phyloP scores from a whole-genome alignment of 92 coral and sea anemone species.

The Montipora capitata region DNA sequence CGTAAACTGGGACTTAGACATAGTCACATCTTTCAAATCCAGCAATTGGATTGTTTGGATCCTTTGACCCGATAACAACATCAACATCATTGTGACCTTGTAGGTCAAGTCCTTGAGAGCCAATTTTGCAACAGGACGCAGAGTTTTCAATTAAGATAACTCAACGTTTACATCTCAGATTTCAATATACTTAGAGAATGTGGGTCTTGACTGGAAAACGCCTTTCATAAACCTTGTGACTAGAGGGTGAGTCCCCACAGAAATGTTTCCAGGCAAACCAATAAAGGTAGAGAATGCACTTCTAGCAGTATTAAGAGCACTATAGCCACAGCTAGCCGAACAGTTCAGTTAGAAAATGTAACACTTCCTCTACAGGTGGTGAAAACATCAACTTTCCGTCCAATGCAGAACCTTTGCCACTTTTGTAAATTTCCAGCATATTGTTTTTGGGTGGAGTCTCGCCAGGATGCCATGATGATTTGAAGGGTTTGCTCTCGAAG shows the following conservation, averaged over 20 bases:
- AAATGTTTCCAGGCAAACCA: not conserved
- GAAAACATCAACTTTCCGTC: no score
- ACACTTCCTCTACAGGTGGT: no score
- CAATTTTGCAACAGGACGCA: constrained; percentile 47
- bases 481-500: constrained; percentile 12
- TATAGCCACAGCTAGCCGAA: not conserved
- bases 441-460: constrained; percentile 8
- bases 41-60: no score
- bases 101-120: not conserved
- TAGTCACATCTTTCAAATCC: no score
- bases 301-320: no score
- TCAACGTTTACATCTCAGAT: not conserved
- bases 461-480: constrained; percentile 69
- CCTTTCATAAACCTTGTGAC: not conserved
- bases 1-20: no score
- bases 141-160: constrained; percentile 40
- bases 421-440: constrained; percentile 63
- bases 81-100: no score
- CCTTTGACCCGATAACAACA: no score
- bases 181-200: no score
- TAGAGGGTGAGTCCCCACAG: constrained; percentile 56
- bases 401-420: constrained; percentile 6
- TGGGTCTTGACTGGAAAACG: no score
- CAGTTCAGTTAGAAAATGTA: constrained; percentile 46
- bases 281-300: no score